Evolutionary conservation across 2,888 invertebrate genomes (phyloP).

Genomic region (Elmis aenea): DNA sequence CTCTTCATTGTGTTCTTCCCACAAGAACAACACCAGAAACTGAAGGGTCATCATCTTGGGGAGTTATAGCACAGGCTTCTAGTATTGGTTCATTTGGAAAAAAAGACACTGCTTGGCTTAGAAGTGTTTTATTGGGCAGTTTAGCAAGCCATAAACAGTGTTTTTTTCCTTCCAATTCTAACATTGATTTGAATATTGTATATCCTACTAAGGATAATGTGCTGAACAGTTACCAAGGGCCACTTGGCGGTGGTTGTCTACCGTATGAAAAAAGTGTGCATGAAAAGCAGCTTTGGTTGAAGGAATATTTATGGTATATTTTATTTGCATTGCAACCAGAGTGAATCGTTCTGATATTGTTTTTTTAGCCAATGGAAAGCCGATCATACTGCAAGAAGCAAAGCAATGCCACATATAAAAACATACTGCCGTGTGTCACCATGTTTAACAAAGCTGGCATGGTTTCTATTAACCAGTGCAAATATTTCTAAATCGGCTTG

Average conservation of each 20-base stretch:
- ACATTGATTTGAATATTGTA: slow-evolving; percentile 55
- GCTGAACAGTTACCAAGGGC: slow-evolving; percentile 74
- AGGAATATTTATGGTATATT: slow-evolving; percentile 68
- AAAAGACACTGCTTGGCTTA: slow-evolving; percentile 67
- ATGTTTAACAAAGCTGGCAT: slow-evolving; percentile 63
- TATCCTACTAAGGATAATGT: slow-evolving; percentile 85
- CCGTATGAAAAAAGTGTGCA: slow-evolving; percentile 71
- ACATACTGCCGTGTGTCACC: slow-evolving; percentile 75
- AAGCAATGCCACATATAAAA: slow-evolving; percentile 95
- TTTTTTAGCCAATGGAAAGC: slow-evolving; percentile 78
- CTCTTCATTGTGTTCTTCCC: slow-evolving; percentile 56
- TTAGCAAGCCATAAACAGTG: slow-evolving; percentile 52
- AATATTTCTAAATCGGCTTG: slow-evolving; percentile 98
- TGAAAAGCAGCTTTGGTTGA: slow-evolving; percentile 80
- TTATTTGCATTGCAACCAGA: too few relatives aligned
- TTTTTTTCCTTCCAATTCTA: slow-evolving; percentile 51
- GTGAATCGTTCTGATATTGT: too few relatives aligned
- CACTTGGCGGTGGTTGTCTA: slow-evolving; percentile 80
- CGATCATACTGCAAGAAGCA: slow-evolving; percentile 59
- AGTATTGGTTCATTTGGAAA: slow-evolving; percentile 85
- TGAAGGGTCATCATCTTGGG: slow-evolving; percentile 43
- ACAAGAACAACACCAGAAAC: slow-evolving; percentile 37
- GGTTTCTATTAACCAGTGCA: slow-evolving; percentile 85
- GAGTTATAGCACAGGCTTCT: slow-evolving; percentile 79
- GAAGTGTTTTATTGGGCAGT: slow-evolving; percentile 66